Base-by-base conservation (phyloP, 2,888 invertebrate genomes). In the Ochropleura leucogaster region DNA sequence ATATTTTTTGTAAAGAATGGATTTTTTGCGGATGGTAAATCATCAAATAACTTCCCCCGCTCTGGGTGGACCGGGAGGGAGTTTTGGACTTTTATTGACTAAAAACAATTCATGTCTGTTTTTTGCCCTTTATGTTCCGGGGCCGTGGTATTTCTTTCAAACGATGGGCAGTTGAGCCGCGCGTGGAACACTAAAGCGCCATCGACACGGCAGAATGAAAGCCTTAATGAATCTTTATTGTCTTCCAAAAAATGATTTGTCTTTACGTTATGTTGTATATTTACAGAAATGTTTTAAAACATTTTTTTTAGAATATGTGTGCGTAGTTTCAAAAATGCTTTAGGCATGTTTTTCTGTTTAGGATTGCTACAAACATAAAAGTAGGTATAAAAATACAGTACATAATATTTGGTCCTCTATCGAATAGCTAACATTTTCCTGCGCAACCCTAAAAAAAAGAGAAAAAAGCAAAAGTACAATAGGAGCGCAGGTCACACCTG, bases 401-500 rank as follows among this genome's bases (percentile, higher is more conserved):
- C 10, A 3, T 16, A 57, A 3, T 16, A 57, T 57, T 57, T 57
- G 30, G 20, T 18, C 7, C 5, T 5, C 49, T 16, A 49, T 20
- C 18, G 62, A 82, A 72, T 6, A 42, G 0, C 9, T 57, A 30
- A 5, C 44, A 65, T 51, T 46, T 44, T 10, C 0, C 73, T 40
- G 69, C 65, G 82, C 74, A 85, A 81, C 88, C 86, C 90, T 83
- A 88, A 88, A 88, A 87, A 82, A 66, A 77, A 60, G 78, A 85
- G 78, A 85, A 87, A 89, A 90, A 86, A 87, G 72, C 77, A 78
- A 81, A 60, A 62, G 83, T 71, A 86, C 79, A 87, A 86, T 86
- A 85, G 83, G 76, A 85, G 85, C 87, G 76, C 84, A 83, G 89
- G 90, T 89, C 87, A 89, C 93, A 94, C 93, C 94, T 93, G 94